These are phyloP conservation scores for Babyrousa celebensis DNA, from an alignment of 2,797 vertebrate genomes.

Conservation along the genomic window DNA sequence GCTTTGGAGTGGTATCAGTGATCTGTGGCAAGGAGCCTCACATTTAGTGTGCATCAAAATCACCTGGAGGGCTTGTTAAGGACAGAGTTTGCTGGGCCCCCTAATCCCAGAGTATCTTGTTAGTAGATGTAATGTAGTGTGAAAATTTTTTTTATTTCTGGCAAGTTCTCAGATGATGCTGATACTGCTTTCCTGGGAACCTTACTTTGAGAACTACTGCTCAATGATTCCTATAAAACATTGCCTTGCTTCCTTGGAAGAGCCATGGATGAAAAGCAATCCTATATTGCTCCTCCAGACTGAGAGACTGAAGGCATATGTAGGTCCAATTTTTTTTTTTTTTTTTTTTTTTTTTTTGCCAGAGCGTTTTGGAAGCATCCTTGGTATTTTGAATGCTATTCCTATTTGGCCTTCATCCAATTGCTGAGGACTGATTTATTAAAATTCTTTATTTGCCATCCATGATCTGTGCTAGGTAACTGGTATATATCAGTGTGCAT, in stretches of 20 bases:
- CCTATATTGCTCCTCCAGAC: not conserved
- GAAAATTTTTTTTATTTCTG: not conserved
- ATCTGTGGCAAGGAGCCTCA: not conserved
- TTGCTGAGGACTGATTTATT: constrained; percentile 7
- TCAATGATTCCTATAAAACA: not conserved
- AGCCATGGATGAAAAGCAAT: not conserved
- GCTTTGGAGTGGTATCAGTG: not conserved
- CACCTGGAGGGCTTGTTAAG: not conserved
- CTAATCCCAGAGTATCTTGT: not conserved
- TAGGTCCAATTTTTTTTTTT: constrained; percentile 1
- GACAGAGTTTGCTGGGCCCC: not conserved
- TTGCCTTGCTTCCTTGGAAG: not conserved
- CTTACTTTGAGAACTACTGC: not conserved
- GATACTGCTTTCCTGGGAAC: not conserved
- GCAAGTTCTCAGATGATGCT: not conserved
- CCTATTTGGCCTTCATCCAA: not conserved
- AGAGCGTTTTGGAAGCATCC: not conserved
- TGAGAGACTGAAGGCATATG: constrained; percentile 21
- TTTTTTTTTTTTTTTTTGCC: not conserved
- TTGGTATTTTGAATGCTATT: not conserved
- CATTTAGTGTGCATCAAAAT: not conserved
- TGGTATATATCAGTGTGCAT: not conserved
- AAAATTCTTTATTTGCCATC: not conserved
- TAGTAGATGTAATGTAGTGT: not conserved
- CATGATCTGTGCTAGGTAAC: not conserved